Evolutionary conservation across 2,888 invertebrate species (phyloP).

Genomic region (Lamellibrachia satsuma): DNA sequence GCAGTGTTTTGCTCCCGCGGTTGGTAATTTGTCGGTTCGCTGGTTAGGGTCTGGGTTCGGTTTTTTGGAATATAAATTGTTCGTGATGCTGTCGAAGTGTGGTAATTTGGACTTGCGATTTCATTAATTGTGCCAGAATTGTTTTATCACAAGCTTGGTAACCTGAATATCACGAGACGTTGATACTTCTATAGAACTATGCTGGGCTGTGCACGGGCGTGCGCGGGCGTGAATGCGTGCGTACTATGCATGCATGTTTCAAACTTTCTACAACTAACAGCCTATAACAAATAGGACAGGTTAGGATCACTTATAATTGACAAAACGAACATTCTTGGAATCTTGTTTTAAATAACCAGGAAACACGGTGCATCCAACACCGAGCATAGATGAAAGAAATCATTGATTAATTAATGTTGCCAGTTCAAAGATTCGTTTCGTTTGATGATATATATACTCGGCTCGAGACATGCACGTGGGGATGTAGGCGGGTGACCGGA

Average conservation of each 20-base stretch:
- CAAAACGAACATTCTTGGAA: not conserved
- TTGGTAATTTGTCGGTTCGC: not conserved
- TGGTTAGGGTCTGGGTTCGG: not conserved
- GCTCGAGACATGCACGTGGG: not conserved
- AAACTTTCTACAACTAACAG: no score
- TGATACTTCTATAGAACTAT: no score
- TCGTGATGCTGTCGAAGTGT: not conserved
- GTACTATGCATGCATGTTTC: not conserved
- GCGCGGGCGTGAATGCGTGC: not conserved
- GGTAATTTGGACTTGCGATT: not conserved
- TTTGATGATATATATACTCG: not conserved
- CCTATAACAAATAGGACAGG: no score
- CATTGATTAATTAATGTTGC: not conserved
- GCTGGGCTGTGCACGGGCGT: not conserved
- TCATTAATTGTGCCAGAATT: not conserved
- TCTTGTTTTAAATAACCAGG: not conserved
- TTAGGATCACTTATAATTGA: no score
- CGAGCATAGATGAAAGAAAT: not conserved
- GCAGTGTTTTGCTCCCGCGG: not conserved
- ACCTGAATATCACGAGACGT: no score
- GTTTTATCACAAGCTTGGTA: not conserved
- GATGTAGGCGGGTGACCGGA: not conserved
- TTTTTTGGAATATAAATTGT: not conserved
- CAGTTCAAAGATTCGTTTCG: conserved; percentile 4
- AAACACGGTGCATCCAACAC: not conserved